Evolutionary conservation across 2,888 invertebrate species (phyloP), one percentile per base, ranked within the genome.

Genomic region (Girardia tigrina): DNA sequence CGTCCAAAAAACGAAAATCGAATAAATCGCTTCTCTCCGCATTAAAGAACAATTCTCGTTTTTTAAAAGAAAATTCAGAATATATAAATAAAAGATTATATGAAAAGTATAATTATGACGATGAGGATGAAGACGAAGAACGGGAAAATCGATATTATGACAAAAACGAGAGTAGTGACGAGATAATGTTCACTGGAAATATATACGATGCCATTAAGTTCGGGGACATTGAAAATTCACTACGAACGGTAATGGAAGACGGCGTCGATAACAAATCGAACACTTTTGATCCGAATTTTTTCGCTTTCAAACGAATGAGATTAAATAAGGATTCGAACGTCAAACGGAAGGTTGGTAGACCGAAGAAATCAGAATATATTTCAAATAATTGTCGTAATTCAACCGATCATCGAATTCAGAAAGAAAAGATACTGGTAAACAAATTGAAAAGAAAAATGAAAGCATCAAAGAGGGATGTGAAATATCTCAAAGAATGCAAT

Each of bases 401-500:
- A 56, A 56, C n/a, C 23, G 56, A 56, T 8, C 56, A 8, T 4
- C 4, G n/a, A 56, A 56, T 20, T n/a, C n/a, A 56, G n/a, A 56
- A 56, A 56, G 56, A 56, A 56, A 56, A 56, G 23, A 6, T 2
- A 23, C 23, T n/a, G 23, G 23, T 20, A 20, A 56, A 12, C 23
- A 56, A 56, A 56, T 56, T 23, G 23, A 56, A 56, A 56, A 56
- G 23, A 23, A 56, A 56, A 56, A 56, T 12, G 4, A 56, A 56
- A 56, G n/a, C 56, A 20, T n/a, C 56, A 4, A 56, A 56, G 23
- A 4, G n/a, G 23, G 56, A 56, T 56, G n/a, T 56, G 23, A 56
- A 56, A 56, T 56, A 56, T 23, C 56, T 56, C 56, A 56, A 56
- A 56, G 56, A 56, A 56, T 56, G 56, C n/a, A 56, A 56, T 56